These are phyloP conservation scores for Dryobota labecula DNA, from an alignment of 2,888 invertebrate species.

Conservation along the genomic window DNA sequence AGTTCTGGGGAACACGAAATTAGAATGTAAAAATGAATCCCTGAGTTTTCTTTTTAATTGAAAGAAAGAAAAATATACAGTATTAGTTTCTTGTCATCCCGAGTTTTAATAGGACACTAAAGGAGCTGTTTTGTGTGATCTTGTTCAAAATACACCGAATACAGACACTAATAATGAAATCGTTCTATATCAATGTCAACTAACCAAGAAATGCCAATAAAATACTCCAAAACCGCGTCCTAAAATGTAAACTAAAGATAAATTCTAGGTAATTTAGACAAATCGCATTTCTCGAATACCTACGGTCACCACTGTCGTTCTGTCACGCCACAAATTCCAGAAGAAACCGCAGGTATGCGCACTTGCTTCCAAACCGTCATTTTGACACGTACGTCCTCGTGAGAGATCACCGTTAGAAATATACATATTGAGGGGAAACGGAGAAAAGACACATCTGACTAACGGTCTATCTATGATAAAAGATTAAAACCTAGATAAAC, in stretches of 20 bases:
- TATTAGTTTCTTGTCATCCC: slow-evolving; percentile 42
- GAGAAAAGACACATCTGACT: slow-evolving; percentile 40
- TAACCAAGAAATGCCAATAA: slow-evolving; percentile 16
- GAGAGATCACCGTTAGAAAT: slow-evolving; percentile 55
- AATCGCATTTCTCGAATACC: slow-evolving; percentile 58
- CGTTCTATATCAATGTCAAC: slow-evolving; percentile 40
- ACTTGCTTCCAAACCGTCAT: slow-evolving; percentile 60
- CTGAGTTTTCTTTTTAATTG: slow-evolving; percentile 40
- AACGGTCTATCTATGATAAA: slow-evolving; percentile 12
- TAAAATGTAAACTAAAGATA: slow-evolving; percentile 40
- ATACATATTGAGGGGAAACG: slow-evolving; percentile 42
- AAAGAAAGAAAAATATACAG: slow-evolving; percentile 42
- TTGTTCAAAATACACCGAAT: slow-evolving; percentile 28
- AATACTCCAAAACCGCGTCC: slow-evolving; percentile 16
- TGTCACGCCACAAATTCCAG: slow-evolving; percentile 60
- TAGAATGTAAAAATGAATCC: slow-evolving; percentile 49
- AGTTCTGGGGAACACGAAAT: slow-evolving; percentile 56
- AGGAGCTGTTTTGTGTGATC: slow-evolving; percentile 25
- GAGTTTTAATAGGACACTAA: slow-evolving; percentile 22
- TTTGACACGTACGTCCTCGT: slow-evolving; percentile 68
- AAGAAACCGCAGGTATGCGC: slow-evolving; percentile 69
- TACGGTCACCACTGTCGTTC: slow-evolving; percentile 48
- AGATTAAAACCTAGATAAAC: slow-evolving; percentile 29
- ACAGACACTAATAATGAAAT: slow-evolving; percentile 5
- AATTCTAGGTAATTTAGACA: slow-evolving; percentile 52